These are phyloP conservation scores for Atta texana DNA, from an alignment of 1,140 invertebrate species.

Conservation along the genomic window DNA sequence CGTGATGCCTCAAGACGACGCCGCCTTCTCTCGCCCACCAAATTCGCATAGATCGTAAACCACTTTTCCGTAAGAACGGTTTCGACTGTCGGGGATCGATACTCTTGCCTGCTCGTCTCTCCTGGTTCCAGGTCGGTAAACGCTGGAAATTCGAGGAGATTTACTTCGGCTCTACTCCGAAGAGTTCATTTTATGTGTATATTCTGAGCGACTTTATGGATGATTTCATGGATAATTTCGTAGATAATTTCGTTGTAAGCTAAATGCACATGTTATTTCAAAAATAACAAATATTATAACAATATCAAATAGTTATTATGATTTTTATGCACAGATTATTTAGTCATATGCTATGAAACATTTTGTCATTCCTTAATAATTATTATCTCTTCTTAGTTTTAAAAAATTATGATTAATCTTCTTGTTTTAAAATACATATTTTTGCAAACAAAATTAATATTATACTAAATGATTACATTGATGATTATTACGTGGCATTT, in stretches of 20 bases:
- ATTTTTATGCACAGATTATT: neutral
- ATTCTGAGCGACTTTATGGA: constrained; percentile 15
- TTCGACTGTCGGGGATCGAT: constrained; percentile 38
- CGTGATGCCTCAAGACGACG: neutral
- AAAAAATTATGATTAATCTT: neutral
- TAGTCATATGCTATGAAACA: neutral
- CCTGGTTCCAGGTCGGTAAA: constrained; percentile 41
- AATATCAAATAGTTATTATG: neutral
- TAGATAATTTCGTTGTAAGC: constrained; percentile 27
- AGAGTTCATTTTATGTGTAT: constrained; percentile 41
- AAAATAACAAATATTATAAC: neutral
- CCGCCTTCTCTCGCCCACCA: constrained; percentile 12
- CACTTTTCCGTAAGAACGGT: constrained; percentile 47
- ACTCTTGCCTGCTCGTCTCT: constrained; percentile 16
- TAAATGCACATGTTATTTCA: constrained; percentile 12
- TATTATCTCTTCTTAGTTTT: neutral
- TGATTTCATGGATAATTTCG: constrained; percentile 45
- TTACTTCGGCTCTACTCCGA: constrained; percentile 25
- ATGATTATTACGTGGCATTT: neutral
- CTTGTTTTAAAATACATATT: neutral
- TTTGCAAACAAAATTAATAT: constrained; percentile 65
- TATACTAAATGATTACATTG: constrained; percentile 56
- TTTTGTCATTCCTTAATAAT: neutral
- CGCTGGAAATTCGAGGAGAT: constrained; percentile 42
- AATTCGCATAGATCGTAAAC: constrained; percentile 38